These are phyloP conservation scores for Lontra canadensis DNA, from an alignment of 2,113 vertebrate species.

Conservation along the genomic window DNA sequence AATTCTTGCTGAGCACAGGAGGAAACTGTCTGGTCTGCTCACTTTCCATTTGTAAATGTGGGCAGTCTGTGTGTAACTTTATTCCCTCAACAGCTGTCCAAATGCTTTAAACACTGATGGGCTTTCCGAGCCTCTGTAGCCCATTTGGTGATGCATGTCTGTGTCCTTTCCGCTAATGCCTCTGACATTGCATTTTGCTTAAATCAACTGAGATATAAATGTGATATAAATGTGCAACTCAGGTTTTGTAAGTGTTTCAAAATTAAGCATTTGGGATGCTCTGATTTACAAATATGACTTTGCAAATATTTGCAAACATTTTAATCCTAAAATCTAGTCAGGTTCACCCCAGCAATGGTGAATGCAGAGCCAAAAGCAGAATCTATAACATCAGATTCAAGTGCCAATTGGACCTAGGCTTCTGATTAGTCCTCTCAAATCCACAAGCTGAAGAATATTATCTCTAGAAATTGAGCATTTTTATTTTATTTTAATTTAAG, in stretches of 20 bases:
- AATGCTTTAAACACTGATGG: not conserved
- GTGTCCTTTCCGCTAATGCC: not conserved
- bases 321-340: not conserved
- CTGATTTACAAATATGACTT: not conserved
- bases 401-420: fast-evolving
- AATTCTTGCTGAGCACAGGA: not conserved
- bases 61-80: not conserved
- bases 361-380: not conserved
- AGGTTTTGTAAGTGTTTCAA: not conserved
- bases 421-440: not conserved
- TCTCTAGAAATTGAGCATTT: not conserved
- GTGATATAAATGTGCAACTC: not conserved
- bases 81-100: not conserved
- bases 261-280: not conserved
- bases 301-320: not conserved
- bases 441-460: not conserved
- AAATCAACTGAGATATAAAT: not conserved
- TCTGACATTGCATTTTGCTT: not conserved
- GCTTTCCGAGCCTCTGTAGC: not conserved
- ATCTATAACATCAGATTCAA: too few relatives aligned
- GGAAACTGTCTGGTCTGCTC: not conserved
- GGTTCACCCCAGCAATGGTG: not conserved
- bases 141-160: not conserved
- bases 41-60: not conserved
- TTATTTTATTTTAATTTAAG: not conserved